These are phyloP conservation scores for Xylocampa areola DNA, from an alignment of 2,888 invertebrate genomes.

Conservation along the genomic window DNA sequence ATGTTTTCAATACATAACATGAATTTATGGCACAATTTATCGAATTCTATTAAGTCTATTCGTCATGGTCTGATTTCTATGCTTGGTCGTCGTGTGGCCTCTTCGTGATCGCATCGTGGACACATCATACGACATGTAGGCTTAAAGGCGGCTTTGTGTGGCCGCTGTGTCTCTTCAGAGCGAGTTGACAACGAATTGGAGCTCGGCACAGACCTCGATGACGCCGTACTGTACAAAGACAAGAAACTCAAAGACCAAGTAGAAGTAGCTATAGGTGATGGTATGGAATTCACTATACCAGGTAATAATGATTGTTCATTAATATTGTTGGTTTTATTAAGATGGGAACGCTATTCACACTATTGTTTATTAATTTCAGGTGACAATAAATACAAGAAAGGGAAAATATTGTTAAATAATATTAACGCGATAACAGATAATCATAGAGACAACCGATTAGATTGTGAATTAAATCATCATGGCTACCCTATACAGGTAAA, in stretches of 20 bases:
- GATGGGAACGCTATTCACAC: constrained; percentile 4
- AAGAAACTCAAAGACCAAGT: constrained; percentile 97
- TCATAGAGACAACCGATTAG: constrained; percentile 93
- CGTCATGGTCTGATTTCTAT: constrained; percentile 88
- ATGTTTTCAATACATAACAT: constrained; percentile 11
- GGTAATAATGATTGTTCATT: constrained; percentile 83
- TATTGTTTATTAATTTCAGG: constrained; percentile 81
- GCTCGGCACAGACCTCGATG: constrained; percentile 92
- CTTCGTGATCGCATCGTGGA: constrained; percentile 74
- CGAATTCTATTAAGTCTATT: constrained; percentile 47
- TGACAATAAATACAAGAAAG: constrained; percentile 95
- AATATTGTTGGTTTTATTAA: neutral
- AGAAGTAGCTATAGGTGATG: constrained; percentile 97
- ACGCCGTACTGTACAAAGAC: constrained; percentile 95
- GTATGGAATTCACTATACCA: constrained; percentile 98
- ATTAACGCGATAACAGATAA: constrained; percentile 94
- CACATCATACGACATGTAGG: constrained; percentile 79
- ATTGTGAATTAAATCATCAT: constrained; percentile 93
- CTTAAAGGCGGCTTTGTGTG: constrained; percentile 89
- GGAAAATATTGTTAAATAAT: constrained; percentile 94
- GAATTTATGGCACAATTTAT: constrained; percentile 17
- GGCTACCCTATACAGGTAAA: constrained; percentile 91
- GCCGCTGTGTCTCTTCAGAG: constrained; percentile 93
- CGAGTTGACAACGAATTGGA: constrained; percentile 91
- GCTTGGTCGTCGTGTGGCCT: constrained; percentile 80